These are phyloP conservation scores for Papilio protenor DNA, from an alignment of 2,888 invertebrate genomes.

Conservation along the genomic window DNA sequence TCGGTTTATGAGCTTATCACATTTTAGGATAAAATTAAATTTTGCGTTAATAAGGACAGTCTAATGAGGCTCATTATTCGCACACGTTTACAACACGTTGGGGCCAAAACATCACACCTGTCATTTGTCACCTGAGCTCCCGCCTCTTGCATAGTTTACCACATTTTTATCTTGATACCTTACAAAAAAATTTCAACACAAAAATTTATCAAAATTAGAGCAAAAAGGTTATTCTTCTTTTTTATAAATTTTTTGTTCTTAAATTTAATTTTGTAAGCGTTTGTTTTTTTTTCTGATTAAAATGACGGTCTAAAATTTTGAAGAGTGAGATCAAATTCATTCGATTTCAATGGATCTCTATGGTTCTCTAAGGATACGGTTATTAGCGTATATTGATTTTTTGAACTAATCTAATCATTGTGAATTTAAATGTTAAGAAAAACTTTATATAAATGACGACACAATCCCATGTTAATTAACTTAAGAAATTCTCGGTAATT, in stretches of 20 bases:
- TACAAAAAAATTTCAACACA: neutral
- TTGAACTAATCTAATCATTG: neutral
- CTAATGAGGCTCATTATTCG: constrained; percentile 10
- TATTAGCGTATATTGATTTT: neutral
- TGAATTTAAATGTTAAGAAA: neutral
- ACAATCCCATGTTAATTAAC: constrained; percentile 2
- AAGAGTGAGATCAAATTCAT: no score
- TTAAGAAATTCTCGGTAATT: constrained; percentile 1
- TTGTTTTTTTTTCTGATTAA: neutral
- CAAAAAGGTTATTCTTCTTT: neutral
- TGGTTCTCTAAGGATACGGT: neutral
- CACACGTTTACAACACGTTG: constrained; percentile 14
- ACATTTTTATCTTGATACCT: neutral
- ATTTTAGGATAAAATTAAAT: neutral
- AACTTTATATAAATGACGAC: neutral
- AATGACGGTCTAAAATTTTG: no score
- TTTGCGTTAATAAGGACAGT: neutral
- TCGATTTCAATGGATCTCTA: neutral
- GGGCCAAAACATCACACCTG: neutral
- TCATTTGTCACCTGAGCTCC: constrained; percentile 7
- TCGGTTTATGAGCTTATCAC: neutral
- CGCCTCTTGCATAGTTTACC: neutral
- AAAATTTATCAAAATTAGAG: neutral
- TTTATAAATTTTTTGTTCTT: no score
- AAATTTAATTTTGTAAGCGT: no score